phyloP scores from a whole-genome alignment of 2,888 invertebrate species.

The Timandra comae region DNA sequence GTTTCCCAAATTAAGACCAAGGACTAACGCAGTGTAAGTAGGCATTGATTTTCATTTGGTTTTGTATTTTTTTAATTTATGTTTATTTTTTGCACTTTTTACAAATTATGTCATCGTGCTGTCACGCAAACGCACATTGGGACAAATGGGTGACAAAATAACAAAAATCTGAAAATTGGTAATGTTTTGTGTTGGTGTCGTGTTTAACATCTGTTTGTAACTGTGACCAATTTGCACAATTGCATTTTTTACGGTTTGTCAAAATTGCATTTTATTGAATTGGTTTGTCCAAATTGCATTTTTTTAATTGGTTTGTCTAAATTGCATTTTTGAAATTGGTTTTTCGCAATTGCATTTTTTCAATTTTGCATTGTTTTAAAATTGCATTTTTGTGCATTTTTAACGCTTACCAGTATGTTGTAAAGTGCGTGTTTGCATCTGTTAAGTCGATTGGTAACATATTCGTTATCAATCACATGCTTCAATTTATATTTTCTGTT shows the following conservation, averaged over 20 bases:
- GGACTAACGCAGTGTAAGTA: conserved; percentile 60
- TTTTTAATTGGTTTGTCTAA: background rate
- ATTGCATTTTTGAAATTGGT: background rate
- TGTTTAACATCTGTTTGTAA: conserved; percentile 6
- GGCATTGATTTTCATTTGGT: conserved; percentile 25
- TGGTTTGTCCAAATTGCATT: too few relatives aligned
- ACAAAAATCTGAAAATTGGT: conserved; percentile 49
- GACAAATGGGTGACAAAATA: conserved; percentile 43
- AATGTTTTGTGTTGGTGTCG: conserved; percentile 42
- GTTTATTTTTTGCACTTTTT: conserved; percentile 39
- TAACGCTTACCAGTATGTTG: conserved; percentile 87
- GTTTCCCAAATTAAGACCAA: conserved; percentile 38
- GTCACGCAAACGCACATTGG: conserved; percentile 47
- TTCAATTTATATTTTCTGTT: conserved; percentile 99
- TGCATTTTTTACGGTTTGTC: conserved; percentile 1
- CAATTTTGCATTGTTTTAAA: conserved; percentile 5
- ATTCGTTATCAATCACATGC: conserved; percentile 98
- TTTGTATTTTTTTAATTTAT: conserved; percentile 30
- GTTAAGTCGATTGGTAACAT: conserved; percentile 99
- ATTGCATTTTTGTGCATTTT: conserved; percentile 32
- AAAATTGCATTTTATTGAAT: conserved; percentile 8
- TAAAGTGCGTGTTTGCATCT: conserved; percentile 99
- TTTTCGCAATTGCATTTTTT: too few relatives aligned
- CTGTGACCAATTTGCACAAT: too few relatives aligned
- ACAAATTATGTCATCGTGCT: conserved; percentile 42